phyloP scores from a whole-genome alignment of 2,113 vertebrate species.

The Bombycilla garrulus region DNA sequence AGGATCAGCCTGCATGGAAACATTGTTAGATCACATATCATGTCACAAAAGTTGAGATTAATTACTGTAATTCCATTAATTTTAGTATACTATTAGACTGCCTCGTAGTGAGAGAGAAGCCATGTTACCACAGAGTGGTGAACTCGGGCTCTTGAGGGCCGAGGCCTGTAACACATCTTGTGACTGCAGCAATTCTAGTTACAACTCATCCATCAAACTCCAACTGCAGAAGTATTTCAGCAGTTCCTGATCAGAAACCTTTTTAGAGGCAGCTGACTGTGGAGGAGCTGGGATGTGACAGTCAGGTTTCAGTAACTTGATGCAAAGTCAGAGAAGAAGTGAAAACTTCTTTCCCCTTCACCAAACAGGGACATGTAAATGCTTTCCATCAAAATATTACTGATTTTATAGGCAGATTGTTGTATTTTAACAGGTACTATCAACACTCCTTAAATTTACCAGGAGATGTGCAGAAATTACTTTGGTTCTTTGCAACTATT shows the following conservation, averaged over 20 bases:
- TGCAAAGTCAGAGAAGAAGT: not conserved
- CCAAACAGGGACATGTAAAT: not conserved
- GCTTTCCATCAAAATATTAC: not conserved
- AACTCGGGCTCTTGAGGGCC: not conserved
- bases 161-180: rapidly evolving
- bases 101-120: not conserved
- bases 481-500: not conserved
- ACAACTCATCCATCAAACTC: not conserved
- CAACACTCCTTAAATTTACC: not conserved
- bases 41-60: not conserved
- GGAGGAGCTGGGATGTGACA: not conserved
- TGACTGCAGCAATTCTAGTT: not conserved
- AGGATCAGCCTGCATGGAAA: not conserved
- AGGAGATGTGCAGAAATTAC: not conserved
- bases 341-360: not conserved
- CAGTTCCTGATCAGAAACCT: not conserved
- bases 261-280: not conserved
- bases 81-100: not conserved
- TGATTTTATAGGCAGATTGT: not conserved
- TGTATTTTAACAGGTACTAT: not conserved
- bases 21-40: not conserved
- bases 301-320: not conserved
- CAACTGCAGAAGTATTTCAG: not conserved
- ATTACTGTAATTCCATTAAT: not conserved
- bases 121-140: rapidly evolving